Percentiles rank a stretch among this genome's conserved stretches.
Conservation (phyloP, 2,888 invertebrate species). For the Cantharis rufa region DNA sequence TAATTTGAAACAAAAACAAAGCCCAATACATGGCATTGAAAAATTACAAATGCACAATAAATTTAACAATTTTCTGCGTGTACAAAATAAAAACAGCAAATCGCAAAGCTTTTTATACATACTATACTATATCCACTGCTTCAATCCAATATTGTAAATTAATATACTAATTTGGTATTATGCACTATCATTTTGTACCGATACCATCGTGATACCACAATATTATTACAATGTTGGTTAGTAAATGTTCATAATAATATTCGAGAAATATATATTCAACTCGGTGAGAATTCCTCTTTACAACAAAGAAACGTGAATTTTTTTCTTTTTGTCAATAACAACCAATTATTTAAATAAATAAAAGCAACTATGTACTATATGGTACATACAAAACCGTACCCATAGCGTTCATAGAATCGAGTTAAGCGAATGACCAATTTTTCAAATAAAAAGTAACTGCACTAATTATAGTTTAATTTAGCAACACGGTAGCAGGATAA, state of each 20-base stretch:
- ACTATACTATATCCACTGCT: not conserved
- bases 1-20: slow-evolving; percentile 13
- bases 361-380: not conserved
- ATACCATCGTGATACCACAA: not conserved
- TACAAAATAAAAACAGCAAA: not conserved
- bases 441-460: not conserved
- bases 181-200: not conserved
- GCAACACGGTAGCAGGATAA: not conserved
- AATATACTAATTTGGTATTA: not conserved
- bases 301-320: not conserved
- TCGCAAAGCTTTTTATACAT: not conserved
- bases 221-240: not conserved
- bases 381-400: not conserved
- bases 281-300: not conserved
- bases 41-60: not conserved
- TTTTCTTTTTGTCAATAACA: not conserved
- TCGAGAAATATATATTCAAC: too few relatives aligned
- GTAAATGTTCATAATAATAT: not conserved
- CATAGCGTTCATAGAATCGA: not conserved
- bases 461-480: not conserved
- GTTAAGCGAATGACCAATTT: not conserved
- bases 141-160: not conserved
- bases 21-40: not conserved
- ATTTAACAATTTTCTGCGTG: not conserved
- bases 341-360: not conserved